Evolutionary conservation across 1,140 invertebrate genomes (phyloP).

Genomic region (Contarinia nasturtii): DNA sequence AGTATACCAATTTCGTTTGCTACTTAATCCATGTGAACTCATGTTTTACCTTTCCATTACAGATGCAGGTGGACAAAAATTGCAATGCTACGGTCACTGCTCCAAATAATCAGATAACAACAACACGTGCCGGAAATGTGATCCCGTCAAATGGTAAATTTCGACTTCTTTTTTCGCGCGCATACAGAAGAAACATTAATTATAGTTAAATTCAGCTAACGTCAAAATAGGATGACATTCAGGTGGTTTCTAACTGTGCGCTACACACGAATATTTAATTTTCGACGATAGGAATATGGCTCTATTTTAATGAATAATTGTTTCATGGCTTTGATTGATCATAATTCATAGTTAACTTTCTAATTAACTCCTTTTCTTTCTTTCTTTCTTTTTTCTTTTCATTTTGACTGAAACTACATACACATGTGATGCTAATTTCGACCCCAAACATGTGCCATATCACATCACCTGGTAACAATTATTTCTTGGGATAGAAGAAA

Average conservation of each 20-base stretch:
- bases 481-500: background rate
- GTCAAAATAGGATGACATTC: no score
- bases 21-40: background rate
- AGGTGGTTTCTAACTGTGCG: no score
- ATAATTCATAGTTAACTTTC: no score
- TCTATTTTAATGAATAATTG: no score
- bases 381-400: no score
- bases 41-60: background rate
- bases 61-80: slow-evolving; percentile 38
- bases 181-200: no score
- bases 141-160: background rate
- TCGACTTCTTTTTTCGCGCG: background rate
- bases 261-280: no score
- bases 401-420: background rate
- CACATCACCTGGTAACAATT: background rate
- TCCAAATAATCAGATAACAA: slow-evolving; percentile 7
- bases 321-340: no score
- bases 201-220: no score
- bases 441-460: background rate
- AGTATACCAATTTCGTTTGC: background rate
- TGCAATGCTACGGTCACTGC: slow-evolving; percentile 40
- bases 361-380: no score
- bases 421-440: background rate
- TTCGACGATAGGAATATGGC: no score
- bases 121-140: slow-evolving; percentile 8